Evolutionary conservation across 2,113 vertebrate genomes (phyloP).

Genomic region (Xenopus laevis): DNA sequence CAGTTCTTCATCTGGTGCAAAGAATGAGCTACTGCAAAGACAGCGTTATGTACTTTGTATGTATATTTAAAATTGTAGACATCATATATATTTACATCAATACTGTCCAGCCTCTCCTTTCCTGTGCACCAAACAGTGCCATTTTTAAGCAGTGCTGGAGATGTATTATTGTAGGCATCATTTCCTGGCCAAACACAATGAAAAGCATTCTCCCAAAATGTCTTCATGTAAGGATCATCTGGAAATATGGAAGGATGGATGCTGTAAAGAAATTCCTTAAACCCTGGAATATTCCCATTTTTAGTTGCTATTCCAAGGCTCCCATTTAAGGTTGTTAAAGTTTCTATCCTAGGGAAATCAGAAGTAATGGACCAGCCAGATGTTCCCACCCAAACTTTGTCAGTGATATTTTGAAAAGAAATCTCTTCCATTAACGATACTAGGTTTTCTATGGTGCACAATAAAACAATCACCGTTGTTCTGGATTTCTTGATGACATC

Average conservation of each 20-base stretch:
- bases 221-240: slow-evolving; percentile 30
- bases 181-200: slow-evolving; percentile 14
- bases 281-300: slow-evolving; percentile 22
- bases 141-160: background rate
- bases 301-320: slow-evolving; percentile 17
- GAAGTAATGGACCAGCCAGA: slow-evolving; percentile 23
- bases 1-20: slow-evolving; percentile 28
- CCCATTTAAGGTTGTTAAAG: slow-evolving; percentile 32
- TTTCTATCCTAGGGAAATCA: slow-evolving; percentile 15
- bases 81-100: slow-evolving; percentile 24
- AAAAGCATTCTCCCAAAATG: slow-evolving; percentile 32
- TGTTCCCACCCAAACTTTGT: slow-evolving; percentile 21
- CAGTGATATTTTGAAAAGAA: slow-evolving; percentile 20
- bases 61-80: slow-evolving; percentile 27
- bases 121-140: slow-evolving; percentile 16
- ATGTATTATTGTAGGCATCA: background rate
- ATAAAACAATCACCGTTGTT: slow-evolving; percentile 31
- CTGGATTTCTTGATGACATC: slow-evolving; percentile 26
- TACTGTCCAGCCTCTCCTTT: slow-evolving; percentile 16
- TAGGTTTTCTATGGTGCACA: slow-evolving; percentile 28
- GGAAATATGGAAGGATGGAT: slow-evolving; percentile 19
- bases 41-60: slow-evolving; percentile 25
- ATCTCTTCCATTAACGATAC: slow-evolving; percentile 32
- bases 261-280: slow-evolving; percentile 33
- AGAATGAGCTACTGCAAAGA: slow-evolving; percentile 25